Evolutionary conservation across 2,888 invertebrate genomes (phyloP).

Genomic region (Tenthredo distinguenda): DNA sequence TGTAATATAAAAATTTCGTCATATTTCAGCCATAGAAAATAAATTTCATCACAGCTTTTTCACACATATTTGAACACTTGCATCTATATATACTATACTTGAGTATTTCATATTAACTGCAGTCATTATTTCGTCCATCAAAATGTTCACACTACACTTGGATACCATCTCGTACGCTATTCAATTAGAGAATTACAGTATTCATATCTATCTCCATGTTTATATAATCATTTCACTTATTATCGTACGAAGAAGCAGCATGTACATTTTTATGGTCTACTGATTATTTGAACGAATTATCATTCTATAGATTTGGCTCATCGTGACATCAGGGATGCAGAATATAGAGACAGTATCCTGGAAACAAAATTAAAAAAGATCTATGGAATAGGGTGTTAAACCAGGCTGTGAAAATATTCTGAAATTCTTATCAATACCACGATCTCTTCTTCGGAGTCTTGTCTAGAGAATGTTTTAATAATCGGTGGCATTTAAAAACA

Average conservation of each 20-base stretch:
- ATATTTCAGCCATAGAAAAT: neutral
- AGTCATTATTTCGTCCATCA: slow-evolving; percentile 17
- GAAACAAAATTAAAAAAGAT: neutral
- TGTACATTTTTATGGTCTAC: neutral
- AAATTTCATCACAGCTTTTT: neutral
- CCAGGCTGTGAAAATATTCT: neutral
- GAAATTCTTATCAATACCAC: neutral
- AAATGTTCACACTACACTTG: slow-evolving; percentile 13
- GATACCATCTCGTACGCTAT: neutral
- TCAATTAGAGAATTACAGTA: neutral
- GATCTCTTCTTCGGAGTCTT: neutral
- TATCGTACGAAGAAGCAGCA: neutral
- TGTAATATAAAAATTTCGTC: neutral
- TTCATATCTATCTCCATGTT: neutral
- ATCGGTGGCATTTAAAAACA: no score
- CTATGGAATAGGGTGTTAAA: neutral
- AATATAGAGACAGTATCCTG: neutral
- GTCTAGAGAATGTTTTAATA: neutral
- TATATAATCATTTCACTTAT: neutral
- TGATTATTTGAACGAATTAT: neutral
- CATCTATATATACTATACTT: neutral
- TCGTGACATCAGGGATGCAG: neutral
- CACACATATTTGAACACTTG: neutral
- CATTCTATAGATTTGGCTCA: neutral
- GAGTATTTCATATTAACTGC: neutral